Base-by-base conservation (phyloP, 1,140 invertebrate genomes). In the Drosophila mojavensis region DNA sequence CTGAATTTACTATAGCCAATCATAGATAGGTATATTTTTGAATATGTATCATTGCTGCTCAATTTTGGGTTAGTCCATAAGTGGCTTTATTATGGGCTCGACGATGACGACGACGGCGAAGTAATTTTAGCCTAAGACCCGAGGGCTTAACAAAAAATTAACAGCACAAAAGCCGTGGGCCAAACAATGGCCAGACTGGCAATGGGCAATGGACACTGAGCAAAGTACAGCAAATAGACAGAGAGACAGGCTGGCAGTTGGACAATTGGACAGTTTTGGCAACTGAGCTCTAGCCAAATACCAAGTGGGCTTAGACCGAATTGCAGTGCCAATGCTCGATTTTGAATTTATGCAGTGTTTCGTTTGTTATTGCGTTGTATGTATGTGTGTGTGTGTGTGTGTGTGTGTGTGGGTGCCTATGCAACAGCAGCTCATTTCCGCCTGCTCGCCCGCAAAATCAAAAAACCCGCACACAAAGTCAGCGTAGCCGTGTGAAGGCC, bases 331-430 rank as follows among this genome's bases (percentile, higher is more conserved):
- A 54, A 60, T 53, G 63, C 83, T 80, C 79, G 67, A 84, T 84
- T 76, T 82, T 78, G 84, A 89, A 88, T 88, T 88, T 88, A 88
- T 88, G 84, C 84, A 89, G 84, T 89, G 84, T 81, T 84, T 89
- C 77, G 80, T 84, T 88, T 90, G 81, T 83, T 88, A 88, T 88
- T 88, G 80, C 80, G 63, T 55, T 55, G 59, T 30, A 30, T 24
- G 28, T 60, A 53, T 26, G 75, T 58, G 20, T 24, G 20, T 20
- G 20, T 20, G 24, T 48, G 17, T 9, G 53, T 73, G 39, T 45
- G 41, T 30, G 15, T 30, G 17, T 41, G 36, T 6, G 33, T 56
- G 50, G 13, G 39, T 76, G 74, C 62, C 26, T 51, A 20, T 47
- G 75, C 48, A 58, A 48, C 76, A 63, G 72, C 53, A 86, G 68